Base-by-base conservation (phyloP, 2,113 vertebrate genomes). In the Poeciliopsis retropinna region DNA sequence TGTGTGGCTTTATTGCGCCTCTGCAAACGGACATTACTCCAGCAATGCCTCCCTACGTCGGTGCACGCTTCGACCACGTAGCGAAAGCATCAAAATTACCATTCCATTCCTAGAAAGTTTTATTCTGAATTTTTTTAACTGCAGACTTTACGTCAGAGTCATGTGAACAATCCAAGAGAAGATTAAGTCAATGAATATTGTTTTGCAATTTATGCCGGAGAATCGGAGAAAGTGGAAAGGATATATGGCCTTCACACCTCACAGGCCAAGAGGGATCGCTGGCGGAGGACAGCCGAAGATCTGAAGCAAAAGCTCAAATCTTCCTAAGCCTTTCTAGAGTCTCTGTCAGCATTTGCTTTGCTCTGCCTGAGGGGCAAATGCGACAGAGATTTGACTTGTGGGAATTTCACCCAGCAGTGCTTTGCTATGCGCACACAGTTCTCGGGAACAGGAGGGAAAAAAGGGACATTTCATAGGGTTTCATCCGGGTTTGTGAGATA, bases 221-320 rank as follows among this genome's bases (percentile, higher is more conserved):
- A 66, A 39, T 13, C 13, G 14, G 25, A 34, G 29, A 17, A 1
- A 0, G 34, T n/a, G 30, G 27, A 66, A 57, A n/a, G 30, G 64
- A 19, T 22, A 57, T 14, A 19, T 78, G 70, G 62, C 78, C 66
- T 71, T 71, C 60, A 57, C 2, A 29, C 67, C 72, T 73, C 62
- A 72, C 61, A 68, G 63, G 74, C 5, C 3, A 67, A 60, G 70
- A 54, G 22, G 51, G 67, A n/a, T 22, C 32, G 65, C 17, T 11
- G 67, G 60, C 1, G 75, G 57, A 47, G 47, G 69, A 70, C 47
- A 67, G 57, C 68, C 22, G 60, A 28, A 76, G 65, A 81, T 83
- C 77, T 72, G 22, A 85, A 67, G 57, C 28, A 0, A 19, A 63
- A 63, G 64, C 70, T 37, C 19, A 75, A 72, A 80, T 85, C 78